Evolutionary conservation across 2,797 vertebrate species (phyloP), one percentile per base, ranked within the genome.

Genomic region (Harpagifer antarcticus): DNA sequence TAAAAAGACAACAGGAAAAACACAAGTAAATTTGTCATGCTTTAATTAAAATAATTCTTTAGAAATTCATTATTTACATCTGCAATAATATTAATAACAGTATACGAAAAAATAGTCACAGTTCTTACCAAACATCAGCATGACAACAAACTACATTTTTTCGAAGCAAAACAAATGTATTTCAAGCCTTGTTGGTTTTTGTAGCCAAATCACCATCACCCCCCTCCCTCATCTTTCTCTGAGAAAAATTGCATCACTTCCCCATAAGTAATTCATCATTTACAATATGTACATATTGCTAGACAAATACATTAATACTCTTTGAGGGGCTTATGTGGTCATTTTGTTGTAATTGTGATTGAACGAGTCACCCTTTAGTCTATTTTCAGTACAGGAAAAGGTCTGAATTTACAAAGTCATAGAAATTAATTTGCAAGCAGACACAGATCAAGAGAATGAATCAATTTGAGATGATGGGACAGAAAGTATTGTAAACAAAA

Each of bases 11-110:
- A 19, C 16, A 69, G 49, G 8, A 12, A 63, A 68, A 37, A 27
- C 68, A 57, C 10, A n/a, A 47, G 49, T 87, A 85, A 91, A 87
- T 94, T 92, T 90, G 77, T 88, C 95, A 96, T 96, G 95, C 95
- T 96, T 96, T 96, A 95, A 95, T 96, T 95, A 95, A 96, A 96
- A 96, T 96, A 96, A 92, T 95, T 95, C 88, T 94, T 95, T 96
- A 95, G 89, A 96, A 96, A 96, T 94, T 90, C 91, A 82, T 85
- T 95, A 96, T 96, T 91, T 95, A 95, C 95, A 96, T 92, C 68
- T 90, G 90, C 86, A 92, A 93, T 94, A 94, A 94, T 94, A 95
- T 94, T 92, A 94, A 94, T 93, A 93, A 93, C 91, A 91, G 89
- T 91, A 89, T 92, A 93, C 90, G 89, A 94, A 94, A 94, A 94